phyloP scores from a whole-genome alignment of 2,888 invertebrate species.

The Dryadula phaetusa region DNA sequence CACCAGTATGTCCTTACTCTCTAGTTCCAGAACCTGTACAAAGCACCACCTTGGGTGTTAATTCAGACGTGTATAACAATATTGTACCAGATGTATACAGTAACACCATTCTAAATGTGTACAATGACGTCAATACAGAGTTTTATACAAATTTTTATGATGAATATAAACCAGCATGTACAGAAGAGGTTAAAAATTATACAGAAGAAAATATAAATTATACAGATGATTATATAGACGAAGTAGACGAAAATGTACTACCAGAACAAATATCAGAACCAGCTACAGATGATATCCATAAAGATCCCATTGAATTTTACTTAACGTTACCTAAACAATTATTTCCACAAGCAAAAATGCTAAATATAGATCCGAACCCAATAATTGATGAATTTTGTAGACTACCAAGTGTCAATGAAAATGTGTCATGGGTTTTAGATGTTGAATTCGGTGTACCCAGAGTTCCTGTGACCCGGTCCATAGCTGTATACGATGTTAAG shows the following conservation, averaged over 20 bases:
- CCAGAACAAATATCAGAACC: constrained; percentile 14
- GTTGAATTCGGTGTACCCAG: constrained; percentile 67
- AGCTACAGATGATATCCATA: constrained; percentile 18
- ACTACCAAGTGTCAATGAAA: constrained; percentile 51
- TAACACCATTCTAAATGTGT: not conserved
- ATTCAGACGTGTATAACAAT: constrained; percentile 20
- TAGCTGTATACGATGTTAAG: constrained; percentile 65
- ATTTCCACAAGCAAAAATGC: constrained; percentile 63
- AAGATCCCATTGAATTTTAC: constrained; percentile 31
- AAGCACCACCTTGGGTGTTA: constrained; percentile 29
- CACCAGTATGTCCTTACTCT: constrained; percentile 48
- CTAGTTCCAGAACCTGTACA: constrained; percentile 37
- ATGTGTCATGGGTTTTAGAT: constrained; percentile 66
- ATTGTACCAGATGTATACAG: not conserved
- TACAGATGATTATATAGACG: constrained; percentile 19
- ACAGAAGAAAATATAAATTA: constrained; percentile 24
- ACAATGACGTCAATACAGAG: constrained; percentile 24
- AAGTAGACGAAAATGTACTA: constrained; percentile 28
- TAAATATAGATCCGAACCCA: constrained; percentile 63
- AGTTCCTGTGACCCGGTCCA: constrained; percentile 55
- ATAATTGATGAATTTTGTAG: constrained; percentile 69
- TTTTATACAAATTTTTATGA: constrained; percentile 29
- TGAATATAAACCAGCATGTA: constrained; percentile 28
- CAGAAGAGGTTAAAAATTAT: constrained; percentile 28
- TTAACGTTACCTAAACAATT: constrained; percentile 58